Conservation (phyloP, 1,140 invertebrate genomes). For the Protaetia brevitarsis region DNA sequence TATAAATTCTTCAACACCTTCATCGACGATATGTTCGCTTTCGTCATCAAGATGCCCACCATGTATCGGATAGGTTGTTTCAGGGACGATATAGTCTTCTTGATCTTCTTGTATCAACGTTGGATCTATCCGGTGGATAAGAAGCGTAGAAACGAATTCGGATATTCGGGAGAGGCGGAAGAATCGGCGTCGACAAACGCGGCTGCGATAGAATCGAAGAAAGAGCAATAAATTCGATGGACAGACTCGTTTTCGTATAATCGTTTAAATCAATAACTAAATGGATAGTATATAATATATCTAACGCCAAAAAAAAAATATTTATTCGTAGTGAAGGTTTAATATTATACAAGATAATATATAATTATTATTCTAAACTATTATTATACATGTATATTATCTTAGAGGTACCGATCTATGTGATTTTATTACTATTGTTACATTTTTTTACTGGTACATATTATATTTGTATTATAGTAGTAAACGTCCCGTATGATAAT, state of each 20-base stretch:
- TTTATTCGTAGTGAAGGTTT: slow-evolving; percentile 5
- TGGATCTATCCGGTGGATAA: slow-evolving; percentile 98
- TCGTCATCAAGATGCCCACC: slow-evolving; percentile 99
- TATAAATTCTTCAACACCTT: slow-evolving; percentile 99
- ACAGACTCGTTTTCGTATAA: no score
- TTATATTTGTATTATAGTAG: not conserved
- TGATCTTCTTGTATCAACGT: slow-evolving; percentile 97
- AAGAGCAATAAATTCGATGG: slow-evolving; percentile 22
- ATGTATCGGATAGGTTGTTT: slow-evolving; percentile 95
- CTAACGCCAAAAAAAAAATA: not conserved
- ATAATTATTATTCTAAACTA: no score
- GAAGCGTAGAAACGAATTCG: slow-evolving; percentile 94
- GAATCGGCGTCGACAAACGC: slow-evolving; percentile 18
- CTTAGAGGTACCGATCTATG: no score
- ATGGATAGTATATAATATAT: no score
- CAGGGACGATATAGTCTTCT: slow-evolving; percentile 97
- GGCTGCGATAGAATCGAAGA: slow-evolving; percentile 24
- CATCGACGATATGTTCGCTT: slow-evolving; percentile 99
- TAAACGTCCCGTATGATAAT: not conserved
- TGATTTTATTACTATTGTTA: not conserved
- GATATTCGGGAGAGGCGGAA: slow-evolving; percentile 68
- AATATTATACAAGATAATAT: no score
- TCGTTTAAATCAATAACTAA: no score
- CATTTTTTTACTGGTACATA: not conserved
- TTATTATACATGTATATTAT: no score